A percentile compares a stretch with the other conserved stretches of the same genome.
phyloP scores from a whole-genome alignment of 2,888 invertebrate genomes.

The Epinotia brunnichana region DNA sequence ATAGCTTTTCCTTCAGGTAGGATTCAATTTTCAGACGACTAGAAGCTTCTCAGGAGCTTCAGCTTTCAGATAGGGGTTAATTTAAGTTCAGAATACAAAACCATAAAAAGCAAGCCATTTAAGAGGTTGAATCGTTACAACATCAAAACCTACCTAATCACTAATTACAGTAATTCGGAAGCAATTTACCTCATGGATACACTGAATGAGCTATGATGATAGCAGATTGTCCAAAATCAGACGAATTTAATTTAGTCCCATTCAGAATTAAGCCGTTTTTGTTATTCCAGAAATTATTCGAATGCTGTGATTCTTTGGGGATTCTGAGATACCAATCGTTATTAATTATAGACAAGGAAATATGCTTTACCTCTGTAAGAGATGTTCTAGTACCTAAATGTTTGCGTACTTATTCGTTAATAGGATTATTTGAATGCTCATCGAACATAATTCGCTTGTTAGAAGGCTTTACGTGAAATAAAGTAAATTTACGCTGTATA shows the following conservation, averaged over 20 bases:
- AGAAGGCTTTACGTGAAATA: slow-evolving; percentile 2
- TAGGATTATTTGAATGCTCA: slow-evolving; percentile 32
- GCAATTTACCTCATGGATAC: slow-evolving; percentile 41
- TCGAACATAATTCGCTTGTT: slow-evolving; percentile 16
- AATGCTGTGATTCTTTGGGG: slow-evolving; percentile 18
- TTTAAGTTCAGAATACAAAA: too few species aligned
- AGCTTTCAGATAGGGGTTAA: too few species aligned
- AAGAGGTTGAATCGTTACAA: too few species aligned
- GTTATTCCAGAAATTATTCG: slow-evolving; percentile 34
- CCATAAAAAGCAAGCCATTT: too few species aligned
- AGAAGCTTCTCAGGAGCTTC: too few species aligned
- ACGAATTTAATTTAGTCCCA: slow-evolving; percentile 30
- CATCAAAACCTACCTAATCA: slow-evolving; percentile 40
- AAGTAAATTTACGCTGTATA: neutral
- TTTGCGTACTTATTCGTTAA: slow-evolving; percentile 26
- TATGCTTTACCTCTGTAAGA: slow-evolving; percentile 25
- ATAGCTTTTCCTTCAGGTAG: too few species aligned
- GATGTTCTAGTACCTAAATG: neutral
- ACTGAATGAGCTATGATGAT: slow-evolving; percentile 37
- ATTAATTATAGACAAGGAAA: slow-evolving; percentile 30
- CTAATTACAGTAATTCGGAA: slow-evolving; percentile 42
- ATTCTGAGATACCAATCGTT: slow-evolving; percentile 29
- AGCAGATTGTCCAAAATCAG: slow-evolving; percentile 30
- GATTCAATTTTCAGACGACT: too few species aligned
- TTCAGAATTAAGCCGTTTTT: slow-evolving; percentile 42